Percentiles rank a stretch among this genome's conserved stretches.
These are phyloP conservation scores for Maniola jurtina DNA, from an alignment of 1,140 invertebrate species.

Conservation along the genomic window DNA sequence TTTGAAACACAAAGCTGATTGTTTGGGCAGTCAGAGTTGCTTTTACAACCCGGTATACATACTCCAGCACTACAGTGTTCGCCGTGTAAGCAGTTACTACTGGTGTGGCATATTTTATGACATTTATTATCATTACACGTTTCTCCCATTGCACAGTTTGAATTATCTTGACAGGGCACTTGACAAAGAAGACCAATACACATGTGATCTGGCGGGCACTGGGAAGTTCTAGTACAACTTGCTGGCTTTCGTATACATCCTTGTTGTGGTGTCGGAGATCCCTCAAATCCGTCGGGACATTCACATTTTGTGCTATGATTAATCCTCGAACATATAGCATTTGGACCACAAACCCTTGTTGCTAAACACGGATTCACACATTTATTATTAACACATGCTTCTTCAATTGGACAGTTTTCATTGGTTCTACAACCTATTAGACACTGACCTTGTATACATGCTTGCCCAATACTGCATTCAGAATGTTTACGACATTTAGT, in stretches of 20 bases:
- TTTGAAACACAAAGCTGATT: constrained; percentile 89
- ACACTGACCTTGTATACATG: constrained; percentile 89
- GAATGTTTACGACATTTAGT: constrained; percentile 87
- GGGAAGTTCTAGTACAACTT: constrained; percentile 81
- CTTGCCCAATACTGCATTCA: constrained; percentile 88
- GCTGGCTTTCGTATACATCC: constrained; percentile 89
- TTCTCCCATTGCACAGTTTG: constrained; percentile 89
- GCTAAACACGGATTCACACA: constrained; percentile 90
- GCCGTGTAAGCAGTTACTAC: constrained; percentile 92
- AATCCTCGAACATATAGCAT: constrained; percentile 87
- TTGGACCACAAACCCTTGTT: constrained; percentile 89
- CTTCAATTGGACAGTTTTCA: constrained; percentile 85
- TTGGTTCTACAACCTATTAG: constrained; percentile 90
- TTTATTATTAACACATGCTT: constrained; percentile 90
- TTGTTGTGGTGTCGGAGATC: constrained; percentile 92
- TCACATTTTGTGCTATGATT: constrained; percentile 86
- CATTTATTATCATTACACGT: constrained; percentile 89
- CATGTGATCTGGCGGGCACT: constrained; percentile 86
- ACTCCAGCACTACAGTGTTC: constrained; percentile 91
- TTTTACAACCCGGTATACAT: constrained; percentile 90
- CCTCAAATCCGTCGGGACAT: constrained; percentile 91
- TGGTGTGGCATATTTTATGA: constrained; percentile 91
- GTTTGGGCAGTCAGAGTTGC: constrained; percentile 87
- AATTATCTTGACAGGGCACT: constrained; percentile 85
- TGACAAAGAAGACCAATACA: constrained; percentile 88